Evolutionary conservation across 2,797 vertebrate species (phyloP).

Genomic region (Erpetoichthys calabaricus): DNA sequence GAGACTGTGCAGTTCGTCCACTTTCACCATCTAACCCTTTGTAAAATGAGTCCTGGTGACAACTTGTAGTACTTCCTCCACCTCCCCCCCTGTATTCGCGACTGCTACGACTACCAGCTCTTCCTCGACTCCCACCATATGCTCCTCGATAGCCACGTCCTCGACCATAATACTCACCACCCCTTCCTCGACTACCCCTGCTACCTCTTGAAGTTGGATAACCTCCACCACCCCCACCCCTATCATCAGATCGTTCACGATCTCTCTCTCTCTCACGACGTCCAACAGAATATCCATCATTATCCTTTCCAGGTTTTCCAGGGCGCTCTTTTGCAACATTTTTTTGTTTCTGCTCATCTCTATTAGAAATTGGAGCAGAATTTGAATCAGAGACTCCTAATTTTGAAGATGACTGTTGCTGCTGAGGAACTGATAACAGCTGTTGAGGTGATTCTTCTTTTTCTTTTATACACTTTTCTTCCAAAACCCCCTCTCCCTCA

Average conservation of each 20-base stretch:
- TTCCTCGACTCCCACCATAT: slow-evolving; percentile 48
- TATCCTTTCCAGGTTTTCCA: slow-evolving; percentile 46
- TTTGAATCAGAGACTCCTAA: background rate
- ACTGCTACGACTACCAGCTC: slow-evolving; percentile 38
- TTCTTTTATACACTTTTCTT: too few relatives aligned
- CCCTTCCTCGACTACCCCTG: slow-evolving; percentile 54
- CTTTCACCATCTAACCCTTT: slow-evolving; percentile 29
- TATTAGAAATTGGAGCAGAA: background rate
- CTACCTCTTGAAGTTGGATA: slow-evolving; percentile 33
- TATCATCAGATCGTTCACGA: slow-evolving; percentile 60
- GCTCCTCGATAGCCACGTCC: slow-evolving; percentile 74
- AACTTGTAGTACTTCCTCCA: slow-evolving; percentile 13
- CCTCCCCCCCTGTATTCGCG: slow-evolving; percentile 57
- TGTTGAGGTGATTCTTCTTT: background rate
- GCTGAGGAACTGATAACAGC: background rate
- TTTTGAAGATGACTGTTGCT: background rate
- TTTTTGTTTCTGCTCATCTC: background rate
- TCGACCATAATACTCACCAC: slow-evolving; percentile 76
- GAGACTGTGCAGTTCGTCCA: slow-evolving; percentile 20
- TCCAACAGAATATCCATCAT: slow-evolving; percentile 32
- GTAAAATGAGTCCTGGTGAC: slow-evolving; percentile 37
- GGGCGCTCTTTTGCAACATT: slow-evolving; percentile 21
- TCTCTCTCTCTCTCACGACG: slow-evolving; percentile 39
- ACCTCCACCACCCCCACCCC: slow-evolving; percentile 23
- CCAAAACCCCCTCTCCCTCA: slow-evolving; percentile 29